A percentile compares a stretch with the other conserved stretches of the same genome.
Conservation (phyloP, 2,113 vertebrate species). For the Plecturocebus donacophilus region DNA sequence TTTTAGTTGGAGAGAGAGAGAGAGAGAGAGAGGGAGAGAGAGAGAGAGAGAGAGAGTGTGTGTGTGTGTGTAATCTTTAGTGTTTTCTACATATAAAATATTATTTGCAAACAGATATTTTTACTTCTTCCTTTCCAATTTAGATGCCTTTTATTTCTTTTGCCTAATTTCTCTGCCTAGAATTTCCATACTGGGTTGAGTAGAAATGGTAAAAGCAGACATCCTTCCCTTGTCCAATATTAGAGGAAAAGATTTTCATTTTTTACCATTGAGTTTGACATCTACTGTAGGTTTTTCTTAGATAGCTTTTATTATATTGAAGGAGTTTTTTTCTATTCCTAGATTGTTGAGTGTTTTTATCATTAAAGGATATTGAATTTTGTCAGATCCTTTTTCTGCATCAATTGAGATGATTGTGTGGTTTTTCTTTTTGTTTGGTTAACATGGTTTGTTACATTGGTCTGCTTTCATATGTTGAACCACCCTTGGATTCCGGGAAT, state of each 20-base stretch:
- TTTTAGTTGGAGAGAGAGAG: not conserved
- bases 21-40: too few species aligned
- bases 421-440: not conserved
- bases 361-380: not conserved
- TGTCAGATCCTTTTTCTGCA: not conserved
- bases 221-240: not conserved
- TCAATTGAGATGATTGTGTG: not conserved
- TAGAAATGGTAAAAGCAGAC: not conserved
- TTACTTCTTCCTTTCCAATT: not conserved
- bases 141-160: not conserved
- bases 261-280: not conserved
- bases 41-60: too few species aligned
- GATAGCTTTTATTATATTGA: not conserved
- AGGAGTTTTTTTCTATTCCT: not conserved
- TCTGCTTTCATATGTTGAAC: not conserved
- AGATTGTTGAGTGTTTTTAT: not conserved
- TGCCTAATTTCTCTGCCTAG: not conserved
- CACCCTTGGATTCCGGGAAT: not conserved
- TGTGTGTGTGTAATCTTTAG: not conserved
- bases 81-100: not conserved
- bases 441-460: not conserved
- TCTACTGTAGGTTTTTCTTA: not conserved
- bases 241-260: not conserved
- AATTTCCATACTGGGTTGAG: not conserved
- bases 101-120: not conserved